Base-by-base conservation (phyloP, 1,140 invertebrate species). In the Atta colombica region DNA sequence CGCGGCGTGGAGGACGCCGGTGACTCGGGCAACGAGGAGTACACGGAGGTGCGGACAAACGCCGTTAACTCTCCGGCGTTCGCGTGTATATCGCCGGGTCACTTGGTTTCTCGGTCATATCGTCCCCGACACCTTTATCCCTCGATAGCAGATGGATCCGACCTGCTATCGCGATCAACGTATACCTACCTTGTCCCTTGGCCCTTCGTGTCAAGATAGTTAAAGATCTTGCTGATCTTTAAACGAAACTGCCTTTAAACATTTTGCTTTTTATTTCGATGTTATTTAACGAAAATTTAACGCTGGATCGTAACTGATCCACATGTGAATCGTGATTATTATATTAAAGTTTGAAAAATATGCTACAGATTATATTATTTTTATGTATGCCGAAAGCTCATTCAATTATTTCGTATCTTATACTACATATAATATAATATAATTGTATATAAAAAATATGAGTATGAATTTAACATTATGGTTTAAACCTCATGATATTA, bases 51-150 rank as follows among this genome's bases (percentile, higher is more conserved):
- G 91, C 91, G 90, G 89, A 91, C 90, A 92, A 92, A 92, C 91
- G 92, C 93, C 93, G 93, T 94, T 94, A 94, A 92, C 93, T 94
- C 93, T 93, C 81, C 80, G 88, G 77, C 80, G 78, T 88, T 92
- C 92, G 91, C 91, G 91, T 51, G 45, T 69, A 14, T 90, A 92
- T 93, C 92, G 93, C 91, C 91, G 91, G 94, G 93, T 94, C 93
- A 94, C 93, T 94, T 94, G 93, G 94, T 95, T 95, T 95, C 94
- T 95, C 94, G 94, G 94, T 93, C 94, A 81, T 89, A 87, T 89
- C 88, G 85, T 90, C 45, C 21, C n/a, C 88, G 39, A 61, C n/a
- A 28, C 61, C 80, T 78, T 84, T 68, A 89, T 84, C 77, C 77
- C 18, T 53, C 28, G 75, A 66, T 61, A 72, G 18, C 65, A 66